These are phyloP conservation scores for Rhodophaea formosa DNA, from an alignment of 2,888 invertebrate genomes.

Conservation along the genomic window DNA sequence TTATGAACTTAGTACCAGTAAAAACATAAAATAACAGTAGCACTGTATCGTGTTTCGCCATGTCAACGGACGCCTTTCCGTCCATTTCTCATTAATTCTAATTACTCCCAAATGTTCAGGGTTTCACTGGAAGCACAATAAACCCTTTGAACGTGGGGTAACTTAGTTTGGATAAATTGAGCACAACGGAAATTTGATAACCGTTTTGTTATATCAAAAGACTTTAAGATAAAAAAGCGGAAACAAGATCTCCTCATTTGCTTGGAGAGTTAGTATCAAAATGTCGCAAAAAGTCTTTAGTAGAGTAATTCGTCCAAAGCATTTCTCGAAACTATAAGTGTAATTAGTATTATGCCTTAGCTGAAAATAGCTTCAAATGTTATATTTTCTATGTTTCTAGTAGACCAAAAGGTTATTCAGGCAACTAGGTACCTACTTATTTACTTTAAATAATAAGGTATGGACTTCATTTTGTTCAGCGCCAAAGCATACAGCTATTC, in stretches of 20 bases:
- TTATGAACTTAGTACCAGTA: constrained; percentile 15
- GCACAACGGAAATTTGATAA: constrained; percentile 27
- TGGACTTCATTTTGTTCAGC: too few relatives aligned
- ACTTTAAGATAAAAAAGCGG: constrained; percentile 17
- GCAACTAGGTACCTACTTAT: too few relatives aligned
- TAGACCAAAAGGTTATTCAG: too few relatives aligned
- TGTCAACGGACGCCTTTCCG: constrained; percentile 59
- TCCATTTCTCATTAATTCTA: constrained; percentile 67
- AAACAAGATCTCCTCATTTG: neutral
- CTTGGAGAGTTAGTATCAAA: neutral
- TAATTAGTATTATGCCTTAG: too few relatives aligned
- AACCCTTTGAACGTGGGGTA: constrained; percentile 40
- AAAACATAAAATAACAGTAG: constrained; percentile 35
- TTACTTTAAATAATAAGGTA: too few relatives aligned
- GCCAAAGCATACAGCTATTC: too few relatives aligned
- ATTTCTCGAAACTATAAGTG: too few relatives aligned
- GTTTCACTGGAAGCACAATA: constrained; percentile 49
- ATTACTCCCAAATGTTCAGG: constrained; percentile 59
- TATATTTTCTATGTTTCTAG: too few relatives aligned
- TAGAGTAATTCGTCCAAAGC: too few relatives aligned
- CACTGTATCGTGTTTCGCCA: constrained; percentile 55
- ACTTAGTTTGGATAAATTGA: constrained; percentile 42
- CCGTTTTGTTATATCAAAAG: constrained; percentile 27
- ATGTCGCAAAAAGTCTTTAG: neutral
- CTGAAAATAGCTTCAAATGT: too few relatives aligned